Conservation (phyloP, 92 coral and sea anemone genomes). For the Porites divaricata region DNA sequence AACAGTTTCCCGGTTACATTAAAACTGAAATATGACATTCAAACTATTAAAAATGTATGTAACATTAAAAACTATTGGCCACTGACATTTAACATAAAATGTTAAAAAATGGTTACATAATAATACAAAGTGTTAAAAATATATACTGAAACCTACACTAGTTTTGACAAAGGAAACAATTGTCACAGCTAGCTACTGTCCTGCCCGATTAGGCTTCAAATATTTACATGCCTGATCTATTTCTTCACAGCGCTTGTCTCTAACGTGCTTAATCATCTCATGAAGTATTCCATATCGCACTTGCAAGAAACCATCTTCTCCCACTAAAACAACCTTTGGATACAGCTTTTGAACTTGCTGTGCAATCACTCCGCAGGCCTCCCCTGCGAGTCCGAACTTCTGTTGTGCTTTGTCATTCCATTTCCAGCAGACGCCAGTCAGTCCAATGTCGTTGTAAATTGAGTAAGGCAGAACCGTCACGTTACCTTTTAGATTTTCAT, state of each 20-base stretch:
- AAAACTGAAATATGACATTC: no score
- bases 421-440: slow-evolving; percentile 61
- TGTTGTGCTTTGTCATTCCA: slow-evolving; percentile 57
- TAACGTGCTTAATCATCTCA: neutral
- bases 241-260: neutral
- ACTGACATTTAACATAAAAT: no score
- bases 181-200: no score
- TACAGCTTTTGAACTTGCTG: slow-evolving; percentile 62
- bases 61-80: no score
- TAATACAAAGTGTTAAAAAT: no score
- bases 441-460: slow-evolving; percentile 44
- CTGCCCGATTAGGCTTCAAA: no score
- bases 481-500: slow-evolving; percentile 47
- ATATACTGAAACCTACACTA: no score
- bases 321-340: slow-evolving; percentile 47
- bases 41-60: no score
- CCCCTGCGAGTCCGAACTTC: slow-evolving; percentile 54
- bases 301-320: slow-evolving; percentile 44
- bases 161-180: no score
- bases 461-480: slow-evolving; percentile 40
- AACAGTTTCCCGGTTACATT: no score
- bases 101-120: no score
- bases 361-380: slow-evolving; percentile 61
- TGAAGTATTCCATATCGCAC: slow-evolving; percentile 31
- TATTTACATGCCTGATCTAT: no score